Evolutionary conservation across 1,140 invertebrate genomes (phyloP), one percentile per base, ranked within the genome.

Genomic region (Ceratitis capitata): DNA sequence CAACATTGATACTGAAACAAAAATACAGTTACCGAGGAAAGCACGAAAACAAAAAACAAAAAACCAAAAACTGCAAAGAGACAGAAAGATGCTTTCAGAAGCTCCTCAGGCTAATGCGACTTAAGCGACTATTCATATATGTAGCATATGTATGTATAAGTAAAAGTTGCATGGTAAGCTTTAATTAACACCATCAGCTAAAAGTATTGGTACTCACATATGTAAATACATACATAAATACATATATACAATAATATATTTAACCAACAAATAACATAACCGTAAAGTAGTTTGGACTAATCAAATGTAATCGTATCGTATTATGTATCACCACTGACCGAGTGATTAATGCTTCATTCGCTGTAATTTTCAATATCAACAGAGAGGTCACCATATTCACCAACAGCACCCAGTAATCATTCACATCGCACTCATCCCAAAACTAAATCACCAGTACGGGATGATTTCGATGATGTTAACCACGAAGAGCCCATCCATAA

Each of bases 371-470:
- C 85, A 74, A 83, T 86, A 88, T 45, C 85, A 74, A 83, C 86
- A 88, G 87, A 86, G 82, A 87, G 86, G 82, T 78, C 87, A 85
- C 69, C 87, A 51, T 74, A 86, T 86, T 86, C 85, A 87, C 78
- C 86, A n/a, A n/a, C n/a, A 86, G 86, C 86, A 86, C 84, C 86
- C 53, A 85, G 49, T 58, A 83, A 51, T 85, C 56, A 51, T 69
- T 83, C 42, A 84, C 84, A 61, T 85, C 85, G 85, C 85, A 85
- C 85, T 35, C 74, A 85, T 85, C 47, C 87, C 56, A 88, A 84
- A 64, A 14, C 74, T 45, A 88, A 82, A 82, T 83, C 82, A 51
- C 78, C 39, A 64, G 42, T 32, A 39, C 49, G 61, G 51, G 51
- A 53, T 42, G 45, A 39, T 61, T 61, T 85, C n/a, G 85, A 69